Percentiles rank a stretch among this genome's conserved stretches.
Evolutionary conservation across 1,140 invertebrate genomes (phyloP).

Genomic region (Bilobella aurantiaca): DNA sequence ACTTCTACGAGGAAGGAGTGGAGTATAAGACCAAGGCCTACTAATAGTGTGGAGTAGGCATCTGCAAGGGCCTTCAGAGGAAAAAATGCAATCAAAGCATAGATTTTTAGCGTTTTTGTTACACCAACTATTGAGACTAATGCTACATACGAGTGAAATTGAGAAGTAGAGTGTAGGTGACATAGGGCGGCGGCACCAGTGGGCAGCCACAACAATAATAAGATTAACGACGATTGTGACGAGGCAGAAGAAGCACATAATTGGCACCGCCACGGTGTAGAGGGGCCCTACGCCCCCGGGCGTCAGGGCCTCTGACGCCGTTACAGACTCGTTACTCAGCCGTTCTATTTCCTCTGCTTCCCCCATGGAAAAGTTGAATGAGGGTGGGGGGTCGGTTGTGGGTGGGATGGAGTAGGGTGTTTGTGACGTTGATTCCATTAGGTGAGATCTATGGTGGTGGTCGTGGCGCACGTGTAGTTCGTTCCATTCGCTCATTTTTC

Average conservation of each 20-base stretch:
- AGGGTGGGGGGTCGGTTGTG: too few species aligned
- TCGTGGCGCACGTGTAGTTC: too few species aligned
- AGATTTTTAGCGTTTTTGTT: neutral
- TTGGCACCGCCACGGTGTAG: conserved; percentile 34
- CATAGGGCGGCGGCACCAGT: conserved; percentile 47
- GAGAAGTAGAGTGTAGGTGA: conserved; percentile 51
- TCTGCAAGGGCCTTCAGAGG: conserved; percentile 47
- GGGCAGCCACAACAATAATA: conserved; percentile 44
- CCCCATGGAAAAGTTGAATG: too few species aligned
- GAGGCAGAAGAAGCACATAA: conserved; percentile 44
- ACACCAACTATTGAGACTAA: neutral
- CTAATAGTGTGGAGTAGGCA: conserved; percentile 45
- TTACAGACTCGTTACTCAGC: too few species aligned
- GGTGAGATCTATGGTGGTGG: too few species aligned
- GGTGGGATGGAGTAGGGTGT: too few species aligned
- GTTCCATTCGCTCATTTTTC: too few species aligned
- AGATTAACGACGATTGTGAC: conserved; percentile 46
- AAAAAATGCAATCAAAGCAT: neutral
- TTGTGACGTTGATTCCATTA: too few species aligned
- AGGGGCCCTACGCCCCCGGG: neutral
- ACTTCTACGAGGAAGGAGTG: conserved; percentile 45
- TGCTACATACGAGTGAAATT: conserved; percentile 43
- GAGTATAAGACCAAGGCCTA: conserved; percentile 45
- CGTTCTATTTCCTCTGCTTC: too few species aligned
- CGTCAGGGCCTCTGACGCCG: too few species aligned